Evolutionary conservation across 1,140 invertebrate species (phyloP), one percentile per base, ranked within the genome.

Genomic region (Pogonognathellus flavescens): DNA sequence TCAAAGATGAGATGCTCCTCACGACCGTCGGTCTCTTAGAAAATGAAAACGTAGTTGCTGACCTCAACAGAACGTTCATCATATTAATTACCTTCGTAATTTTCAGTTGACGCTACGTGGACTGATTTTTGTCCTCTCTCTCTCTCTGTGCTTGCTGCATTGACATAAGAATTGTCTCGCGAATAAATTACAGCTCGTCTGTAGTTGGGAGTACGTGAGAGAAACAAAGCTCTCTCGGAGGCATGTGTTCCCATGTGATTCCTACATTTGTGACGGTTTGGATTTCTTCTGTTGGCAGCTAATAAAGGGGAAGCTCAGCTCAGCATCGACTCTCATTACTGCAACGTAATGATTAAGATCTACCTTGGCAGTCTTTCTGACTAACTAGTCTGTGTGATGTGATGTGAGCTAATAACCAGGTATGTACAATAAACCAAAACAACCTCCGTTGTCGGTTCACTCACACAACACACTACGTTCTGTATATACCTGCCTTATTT

Each of bases 321-420:
- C 49, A 76, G 52, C 20, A 57, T 50, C 82, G 84, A 85, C 62
- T 87, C 86, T 87, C 84, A 87, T 84, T 87, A 87, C 84, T 81
- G 60, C 60, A 83, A 49, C 72, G 59, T 53, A 49, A 72, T 85
- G 86, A 87, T 87, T 87, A 87, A 87, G 86, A 87, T 84, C 86
- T 87, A 84, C 82, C 76, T 85, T 72, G 66, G 66, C 66, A 70
- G 66, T 70, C 66, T 70, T 41, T 76, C 70, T 76, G 31, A 76
- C 70, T 76, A 76, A 76, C 70, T 76, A 76, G 70, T 76, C 70
- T 76, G 25, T 49, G 25, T 76, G 13, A 76, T 76, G 41, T 76
- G 22, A 76, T 76, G 41, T 76, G 22, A 76, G 70, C 41, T 76
- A 76, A 76, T 76, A 76, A 76, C 70, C 70, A 76, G 70, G 70